Evolutionary conservation across 2,888 invertebrate genomes (phyloP), one percentile per base, ranked within the genome.

Genomic region (Clivina fossor): DNA sequence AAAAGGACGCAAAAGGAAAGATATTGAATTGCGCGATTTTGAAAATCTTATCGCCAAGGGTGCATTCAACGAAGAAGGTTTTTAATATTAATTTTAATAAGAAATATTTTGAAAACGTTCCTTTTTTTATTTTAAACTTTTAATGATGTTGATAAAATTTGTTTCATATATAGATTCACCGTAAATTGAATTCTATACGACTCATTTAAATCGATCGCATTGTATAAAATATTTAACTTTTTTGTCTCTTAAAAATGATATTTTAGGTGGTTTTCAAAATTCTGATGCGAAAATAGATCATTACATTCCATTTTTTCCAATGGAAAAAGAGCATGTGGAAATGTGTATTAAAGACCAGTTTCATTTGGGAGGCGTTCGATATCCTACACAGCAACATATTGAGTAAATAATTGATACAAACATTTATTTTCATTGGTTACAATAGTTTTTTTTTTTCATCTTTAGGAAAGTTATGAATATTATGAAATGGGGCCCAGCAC

Each of bases 261-360:
- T n/a, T n/a, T n/a, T n/a, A 78, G 93, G 93, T 65, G 98, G 97
- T 0, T 81, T 98, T 59, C 82, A 88, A 67, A 85, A 82, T 67
- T 87, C 93, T 49, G 83, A 86, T 58, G 77, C 93, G 1, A 77
- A 97, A 37, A 91, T 99, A 57, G 95, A 96, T 72, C 89, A 93
- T 68, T 96, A 89, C 71, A 80, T 99, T 60, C 98, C 99, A 40
- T 99, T 98, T 71, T 73, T 99, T 61, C 98, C 98, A 1, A 72
- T 99, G 61, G 94, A 96, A 74, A 81, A 88, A 65, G 70, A 74
- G 2, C 97, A 98, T 73, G 84, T 98, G 0, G 78, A 79, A 62
- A 73, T 81, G 66, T 98, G 97, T 72, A 82, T 92, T 19, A 65
- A 74, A 51, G 82, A 83, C 28, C 87, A 88, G 68, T 86, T 90